phyloP scores from a whole-genome alignment of 2,113 vertebrate species.

The Megaleporinus macrocephalus region DNA sequence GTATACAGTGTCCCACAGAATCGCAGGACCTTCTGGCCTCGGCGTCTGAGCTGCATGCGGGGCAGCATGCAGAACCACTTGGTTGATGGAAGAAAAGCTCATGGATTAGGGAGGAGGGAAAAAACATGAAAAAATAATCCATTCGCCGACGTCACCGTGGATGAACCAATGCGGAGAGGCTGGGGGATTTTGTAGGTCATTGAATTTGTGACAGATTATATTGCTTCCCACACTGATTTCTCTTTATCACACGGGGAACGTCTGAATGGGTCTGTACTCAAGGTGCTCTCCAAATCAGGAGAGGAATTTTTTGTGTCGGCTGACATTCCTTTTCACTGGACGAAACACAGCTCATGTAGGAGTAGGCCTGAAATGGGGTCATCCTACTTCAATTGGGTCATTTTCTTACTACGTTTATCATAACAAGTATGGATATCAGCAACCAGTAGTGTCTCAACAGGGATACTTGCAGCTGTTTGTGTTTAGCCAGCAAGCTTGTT shows the following conservation, averaged over 20 bases:
- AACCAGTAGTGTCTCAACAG: background rate
- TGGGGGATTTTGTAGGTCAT: constrained; percentile 57
- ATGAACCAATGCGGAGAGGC: constrained; percentile 47
- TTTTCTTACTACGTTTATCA: constrained; percentile 11
- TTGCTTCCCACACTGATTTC: constrained; percentile 38
- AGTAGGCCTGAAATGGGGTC: background rate
- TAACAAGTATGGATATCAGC: constrained; percentile 9
- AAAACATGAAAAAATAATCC: constrained; percentile 49
- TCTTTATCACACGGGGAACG: constrained; percentile 19
- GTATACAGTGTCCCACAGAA: background rate
- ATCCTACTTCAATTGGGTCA: constrained; percentile 31
- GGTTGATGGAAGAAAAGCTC: constrained; percentile 52
- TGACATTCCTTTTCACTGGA: background rate
- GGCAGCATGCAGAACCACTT: constrained; percentile 44
- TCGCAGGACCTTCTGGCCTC: constrained; percentile 26
- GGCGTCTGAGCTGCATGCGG: constrained; percentile 27
- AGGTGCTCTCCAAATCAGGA: background rate
- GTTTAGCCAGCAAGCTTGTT: background rate
- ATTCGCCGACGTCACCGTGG: constrained; percentile 46
- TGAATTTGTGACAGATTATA: constrained; percentile 56
- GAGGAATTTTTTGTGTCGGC: constrained; percentile 8
- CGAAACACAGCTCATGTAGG: background rate
- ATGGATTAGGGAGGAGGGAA: constrained; percentile 46
- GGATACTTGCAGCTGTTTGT: background rate
- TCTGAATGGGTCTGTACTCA: constrained; percentile 18